Base-by-base conservation (phyloP, 2,113 vertebrate species). In the Orthochromis malagaraziensis region DNA sequence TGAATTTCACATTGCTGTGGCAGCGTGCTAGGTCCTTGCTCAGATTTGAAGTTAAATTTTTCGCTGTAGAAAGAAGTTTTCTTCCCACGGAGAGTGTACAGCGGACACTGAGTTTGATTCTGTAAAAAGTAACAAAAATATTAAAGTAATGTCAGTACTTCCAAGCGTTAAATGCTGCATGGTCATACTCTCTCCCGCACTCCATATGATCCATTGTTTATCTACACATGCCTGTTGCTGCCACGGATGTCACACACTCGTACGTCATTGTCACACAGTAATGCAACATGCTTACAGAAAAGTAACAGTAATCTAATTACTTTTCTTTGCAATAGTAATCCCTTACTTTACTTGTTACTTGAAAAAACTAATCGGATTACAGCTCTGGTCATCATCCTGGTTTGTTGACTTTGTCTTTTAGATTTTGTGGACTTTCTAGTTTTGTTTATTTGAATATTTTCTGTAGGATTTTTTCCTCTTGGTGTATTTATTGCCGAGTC, bases 101-200 rank as follows among this genome's bases (percentile, higher is more conserved):
- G 53, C 2, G 0, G 2, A 55, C 53, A 54, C 51, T 12, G n/a
- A 54, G 53, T 24, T 54, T 2, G 53, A 54, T 24, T 54, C n/a
- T 54, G 53, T 54, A 54, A 24, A 54, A 12, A 49, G 47, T 49
- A 49, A 49, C 16, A 49, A 54, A 54, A 54, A 24, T 1, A 24
- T 24, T 54, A 54, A 54, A 54, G n/a, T 55, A 55, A 55, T 24
- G 21, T 24, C 21, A 55, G 21, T 55, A 55, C 53, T 13, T 55
- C 21, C 53, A 55, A 54, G n/a, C 4, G 6, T 13, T 26, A 55
- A 55, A 26, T 0, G 54, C 54, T 55, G 54, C 4, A 0, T 13
- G 1, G 6, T 55, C 2, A 0, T 26, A 26, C 54, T 55, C 21
- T 55, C 21, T 55, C 53, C 3, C 1, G 0, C 19, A 11, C 5